These are phyloP conservation scores for Sebastes flavidus DNA, from an alignment of 2,797 vertebrate species.

Conservation along the genomic window DNA sequence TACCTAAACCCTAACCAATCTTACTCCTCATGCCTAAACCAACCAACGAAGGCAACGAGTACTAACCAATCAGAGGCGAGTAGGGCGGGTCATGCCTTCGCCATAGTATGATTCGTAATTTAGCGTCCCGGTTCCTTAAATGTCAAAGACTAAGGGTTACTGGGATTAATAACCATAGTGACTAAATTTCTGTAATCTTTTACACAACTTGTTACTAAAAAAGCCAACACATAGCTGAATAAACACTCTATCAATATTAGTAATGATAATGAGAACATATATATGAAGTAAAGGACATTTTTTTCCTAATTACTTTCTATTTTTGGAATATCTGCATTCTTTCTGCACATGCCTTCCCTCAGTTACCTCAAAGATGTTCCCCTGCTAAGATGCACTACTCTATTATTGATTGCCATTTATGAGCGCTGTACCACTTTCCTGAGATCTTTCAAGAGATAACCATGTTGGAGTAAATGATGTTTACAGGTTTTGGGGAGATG, in stretches of 20 bases:
- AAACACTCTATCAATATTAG: background rate
- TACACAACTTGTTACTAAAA: background rate
- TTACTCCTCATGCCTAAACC: no score
- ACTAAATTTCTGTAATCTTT: background rate
- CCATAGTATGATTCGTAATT: no score
- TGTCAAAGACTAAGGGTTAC: background rate
- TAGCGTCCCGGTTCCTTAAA: background rate
- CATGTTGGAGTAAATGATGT: background rate
- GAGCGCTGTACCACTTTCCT: background rate
- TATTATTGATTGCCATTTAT: conserved; percentile 10
- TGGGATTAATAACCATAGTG: background rate
- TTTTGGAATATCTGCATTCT: background rate
- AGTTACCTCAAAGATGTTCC: background rate
- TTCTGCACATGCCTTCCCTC: background rate
- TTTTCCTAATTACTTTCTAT: no score
- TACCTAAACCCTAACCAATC: no score
- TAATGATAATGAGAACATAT: background rate
- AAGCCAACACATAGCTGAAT: background rate
- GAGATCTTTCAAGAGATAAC: background rate
- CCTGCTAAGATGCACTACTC: background rate
- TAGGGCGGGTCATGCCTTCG: no score
- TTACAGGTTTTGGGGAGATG: background rate
- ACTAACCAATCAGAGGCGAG: no score
- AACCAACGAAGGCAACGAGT: no score
- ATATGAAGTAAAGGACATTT: no score